These are phyloP conservation scores for Cyanoramphus novaezelandiae DNA, from an alignment of 2,113 vertebrate species.

Conservation along the genomic window DNA sequence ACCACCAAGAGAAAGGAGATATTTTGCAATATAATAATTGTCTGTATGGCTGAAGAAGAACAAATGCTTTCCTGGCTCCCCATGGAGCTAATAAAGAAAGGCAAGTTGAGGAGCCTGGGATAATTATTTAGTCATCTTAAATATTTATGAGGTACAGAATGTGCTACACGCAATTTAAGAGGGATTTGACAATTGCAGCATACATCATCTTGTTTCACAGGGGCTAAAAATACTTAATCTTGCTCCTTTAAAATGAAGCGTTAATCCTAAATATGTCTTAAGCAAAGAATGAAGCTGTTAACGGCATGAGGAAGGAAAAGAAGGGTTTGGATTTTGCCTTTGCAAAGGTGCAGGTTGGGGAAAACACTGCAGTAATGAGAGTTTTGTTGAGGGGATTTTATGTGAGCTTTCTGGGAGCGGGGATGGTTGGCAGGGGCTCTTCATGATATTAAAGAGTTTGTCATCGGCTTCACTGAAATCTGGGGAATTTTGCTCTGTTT, in stretches of 20 bases:
- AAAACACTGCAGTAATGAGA: not conserved
- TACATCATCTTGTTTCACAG: slow-evolving; percentile 70
- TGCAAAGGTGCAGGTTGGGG: not conserved
- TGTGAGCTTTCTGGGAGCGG: not conserved
- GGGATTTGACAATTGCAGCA: slow-evolving; percentile 71
- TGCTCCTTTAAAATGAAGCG: slow-evolving; percentile 62
- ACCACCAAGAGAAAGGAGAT: slow-evolving; percentile 16
- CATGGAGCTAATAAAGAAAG: slow-evolving; percentile 72
- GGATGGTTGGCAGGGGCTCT: not conserved
- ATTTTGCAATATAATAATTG: slow-evolving; percentile 70
- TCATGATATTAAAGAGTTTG: not conserved
- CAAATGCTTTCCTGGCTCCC: slow-evolving; percentile 69
- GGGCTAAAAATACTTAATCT: slow-evolving; percentile 71
- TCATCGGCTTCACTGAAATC: not conserved
- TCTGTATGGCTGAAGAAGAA: slow-evolving; percentile 67
- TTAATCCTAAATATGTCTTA: slow-evolving; percentile 52
- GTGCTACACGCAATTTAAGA: slow-evolving; percentile 75
- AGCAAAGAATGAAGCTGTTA: slow-evolving; percentile 12
- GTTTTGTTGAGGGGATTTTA: not conserved
- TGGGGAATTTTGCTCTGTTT: not conserved
- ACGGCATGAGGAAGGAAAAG: not conserved
- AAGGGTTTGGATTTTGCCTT: not conserved
- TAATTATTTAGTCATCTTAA: slow-evolving; percentile 80
- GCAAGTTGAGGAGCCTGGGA: slow-evolving; percentile 58
- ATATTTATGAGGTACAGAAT: slow-evolving; percentile 79